Conservation (phyloP, 2,797 vertebrate species). For the Borostomias antarcticus region DNA sequence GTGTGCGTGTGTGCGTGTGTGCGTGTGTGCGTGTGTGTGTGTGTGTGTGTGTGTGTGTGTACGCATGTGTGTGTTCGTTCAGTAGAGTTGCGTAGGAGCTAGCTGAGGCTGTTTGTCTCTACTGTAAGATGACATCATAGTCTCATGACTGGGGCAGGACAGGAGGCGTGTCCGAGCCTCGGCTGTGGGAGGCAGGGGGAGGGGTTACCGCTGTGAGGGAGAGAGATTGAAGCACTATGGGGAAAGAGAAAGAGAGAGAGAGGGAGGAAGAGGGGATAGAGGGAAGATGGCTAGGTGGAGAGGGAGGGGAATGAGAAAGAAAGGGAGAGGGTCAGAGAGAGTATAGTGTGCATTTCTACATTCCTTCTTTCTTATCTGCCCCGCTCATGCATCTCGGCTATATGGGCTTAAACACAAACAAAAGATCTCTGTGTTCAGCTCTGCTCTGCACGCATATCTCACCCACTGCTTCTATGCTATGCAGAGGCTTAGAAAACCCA, state of each 20-base stretch:
- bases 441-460: slow-evolving; percentile 46
- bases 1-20: slow-evolving; percentile 27
- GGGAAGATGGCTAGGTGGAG: background rate
- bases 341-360: slow-evolving; percentile 13
- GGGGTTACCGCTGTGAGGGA: slow-evolving; percentile 46
- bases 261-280: slow-evolving; percentile 34
- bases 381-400: slow-evolving; percentile 13
- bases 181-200: slow-evolving; percentile 55
- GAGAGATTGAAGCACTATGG: slow-evolving; percentile 15
- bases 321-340: slow-evolving; percentile 27
- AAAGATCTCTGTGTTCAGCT: slow-evolving; percentile 51
- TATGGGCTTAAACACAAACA: slow-evolving; percentile 31
- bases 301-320: slow-evolving; percentile 13
- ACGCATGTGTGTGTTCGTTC: background rate
- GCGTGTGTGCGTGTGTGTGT: slow-evolving; percentile 26
- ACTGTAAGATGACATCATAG: slow-evolving; percentile 75
- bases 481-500: too few relatives aligned
- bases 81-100: too few relatives aligned
- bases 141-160: slow-evolving; percentile 75
- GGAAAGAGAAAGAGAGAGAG: slow-evolving; percentile 31
- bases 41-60: slow-evolving; percentile 17
- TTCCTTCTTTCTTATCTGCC: slow-evolving; percentile 3
- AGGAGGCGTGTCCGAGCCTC: slow-evolving; percentile 63
- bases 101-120: slow-evolving; percentile 67
- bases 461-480: too few relatives aligned